Base-by-base conservation (phyloP, 1,140 invertebrate genomes). In the Dendroctonus valens region DNA sequence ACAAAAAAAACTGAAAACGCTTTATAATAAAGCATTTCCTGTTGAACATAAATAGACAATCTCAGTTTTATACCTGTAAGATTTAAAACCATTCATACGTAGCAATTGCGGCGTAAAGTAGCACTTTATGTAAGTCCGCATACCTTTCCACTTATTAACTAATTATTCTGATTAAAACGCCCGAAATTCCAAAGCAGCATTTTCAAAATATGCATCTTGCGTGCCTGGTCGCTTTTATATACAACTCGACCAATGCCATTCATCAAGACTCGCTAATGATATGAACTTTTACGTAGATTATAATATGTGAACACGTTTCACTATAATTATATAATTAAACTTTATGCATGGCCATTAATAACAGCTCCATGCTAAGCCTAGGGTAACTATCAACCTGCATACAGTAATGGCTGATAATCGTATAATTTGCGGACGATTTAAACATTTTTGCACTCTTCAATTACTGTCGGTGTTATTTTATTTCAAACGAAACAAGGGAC, bases 321-420 rank as follows among this genome's bases (percentile, higher is more conserved):
- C 50, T 53, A 62, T 62, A 62, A 62, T 62, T 62, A 52, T 62
- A 62, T 62, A 62, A 62, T 62, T 62, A 50, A 50, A 53, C 12
- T 62, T 50, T 62, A 38, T 52, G 50, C 38, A 44, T 38, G 48
- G 37, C 44, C 39, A 62, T 62, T 62, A 62, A 62, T 62, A 12
- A 38, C 14, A 14, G 12, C 37, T 8, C 38, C 55, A 58, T 58
- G 12, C 26, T 7, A 42, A 52, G 50, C 7, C 5, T 26, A 15
- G 26, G 37, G 11, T 52, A 7, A 37, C 9, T 52, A 52, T 52
- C n/a, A 26, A n/a, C 5, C n/a, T 12, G 38, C 7, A 54, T 54
- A 14, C 26, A 54, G 7, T 54, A 54, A 54, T 54, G 52, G 8
- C 52, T 14, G 52, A 54, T 54, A 54, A 54, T 51, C 49, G 14